A percentile compares a stretch with the other conserved stretches of the same genome.
These are phyloP conservation scores for Protula sp. DNA, from an alignment of 2,888 invertebrate genomes.

Conservation along the genomic window DNA sequence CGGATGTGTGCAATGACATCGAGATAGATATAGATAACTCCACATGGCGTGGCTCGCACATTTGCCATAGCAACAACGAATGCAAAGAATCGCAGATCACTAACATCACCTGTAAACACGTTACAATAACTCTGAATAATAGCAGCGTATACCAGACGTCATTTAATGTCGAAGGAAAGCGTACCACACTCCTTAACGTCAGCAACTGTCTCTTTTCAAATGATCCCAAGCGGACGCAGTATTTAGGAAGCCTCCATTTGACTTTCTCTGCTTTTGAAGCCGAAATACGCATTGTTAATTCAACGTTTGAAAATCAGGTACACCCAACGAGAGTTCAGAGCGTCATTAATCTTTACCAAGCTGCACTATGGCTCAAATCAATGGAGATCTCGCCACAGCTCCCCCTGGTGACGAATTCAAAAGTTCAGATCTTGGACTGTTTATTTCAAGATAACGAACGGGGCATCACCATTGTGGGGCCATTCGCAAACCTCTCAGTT, in stretches of 20 bases:
- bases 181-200: conserved; percentile 2
- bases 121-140: conserved; percentile 6
- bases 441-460: conserved; percentile 22
- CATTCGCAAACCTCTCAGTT: conserved; percentile 11
- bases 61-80: conserved; percentile 2
- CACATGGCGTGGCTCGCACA: conserved; percentile 10
- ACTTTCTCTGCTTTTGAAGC: conserved; percentile 12
- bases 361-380: conserved; percentile 23
- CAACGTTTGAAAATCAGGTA: conserved; percentile 15
- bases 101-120: conserved; percentile 11
- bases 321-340: conserved; percentile 19
- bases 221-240: conserved; percentile 1
- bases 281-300: conserved; percentile 12
- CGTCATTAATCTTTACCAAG: conserved; percentile 23
- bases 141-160: conserved; percentile 15
- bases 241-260: conserved; percentile 18
- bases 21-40: conserved; percentile 9
- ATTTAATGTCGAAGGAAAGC: conserved; percentile 4
- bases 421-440: conserved; percentile 13
- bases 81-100: conserved; percentile 7
- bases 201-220: conserved; percentile 10
- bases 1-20: conserved; percentile 6
- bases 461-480: conserved; percentile 20
- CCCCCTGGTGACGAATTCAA: not conserved
- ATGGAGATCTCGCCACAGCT: not conserved